Conservation (phyloP, 2,113 vertebrate species). For the Pomatostomus ruficeps region DNA sequence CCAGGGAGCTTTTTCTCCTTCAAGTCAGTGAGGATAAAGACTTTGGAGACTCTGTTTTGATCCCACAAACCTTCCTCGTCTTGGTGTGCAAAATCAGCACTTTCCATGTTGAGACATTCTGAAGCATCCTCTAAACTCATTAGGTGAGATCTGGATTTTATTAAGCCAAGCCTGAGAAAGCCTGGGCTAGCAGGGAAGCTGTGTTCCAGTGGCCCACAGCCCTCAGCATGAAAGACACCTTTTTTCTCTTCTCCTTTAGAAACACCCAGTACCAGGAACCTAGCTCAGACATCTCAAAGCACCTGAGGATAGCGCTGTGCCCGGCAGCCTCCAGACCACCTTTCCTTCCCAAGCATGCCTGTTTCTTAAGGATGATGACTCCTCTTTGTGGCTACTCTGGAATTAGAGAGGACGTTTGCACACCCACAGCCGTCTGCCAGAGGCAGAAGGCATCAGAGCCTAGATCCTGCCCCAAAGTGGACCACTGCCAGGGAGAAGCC, state of each 20-base stretch:
- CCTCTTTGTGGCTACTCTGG: slow-evolving; percentile 35
- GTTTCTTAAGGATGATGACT: background rate
- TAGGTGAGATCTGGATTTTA: background rate
- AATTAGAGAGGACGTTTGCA: background rate
- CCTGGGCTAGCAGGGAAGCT: background rate
- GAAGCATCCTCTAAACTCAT: background rate
- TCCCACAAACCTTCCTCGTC: background rate
- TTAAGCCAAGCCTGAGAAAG: background rate
- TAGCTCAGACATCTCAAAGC: background rate
- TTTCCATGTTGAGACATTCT: background rate
- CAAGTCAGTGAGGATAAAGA: background rate
- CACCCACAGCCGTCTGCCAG: background rate
- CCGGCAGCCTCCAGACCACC: background rate
- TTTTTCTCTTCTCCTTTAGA: background rate
- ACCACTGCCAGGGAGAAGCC: background rate
- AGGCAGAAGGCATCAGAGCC: background rate
- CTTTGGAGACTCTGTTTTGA: background rate
- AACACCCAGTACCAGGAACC: background rate
- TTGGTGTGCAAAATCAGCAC: background rate
- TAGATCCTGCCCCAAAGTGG: background rate
- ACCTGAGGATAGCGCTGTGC: background rate
- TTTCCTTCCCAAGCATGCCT: background rate
- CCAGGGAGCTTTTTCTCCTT: background rate
- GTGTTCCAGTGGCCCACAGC: background rate
- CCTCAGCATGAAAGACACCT: background rate